phyloP scores from a whole-genome alignment of 2,888 invertebrate genomes.

The Eustalomyia histrio region DNA sequence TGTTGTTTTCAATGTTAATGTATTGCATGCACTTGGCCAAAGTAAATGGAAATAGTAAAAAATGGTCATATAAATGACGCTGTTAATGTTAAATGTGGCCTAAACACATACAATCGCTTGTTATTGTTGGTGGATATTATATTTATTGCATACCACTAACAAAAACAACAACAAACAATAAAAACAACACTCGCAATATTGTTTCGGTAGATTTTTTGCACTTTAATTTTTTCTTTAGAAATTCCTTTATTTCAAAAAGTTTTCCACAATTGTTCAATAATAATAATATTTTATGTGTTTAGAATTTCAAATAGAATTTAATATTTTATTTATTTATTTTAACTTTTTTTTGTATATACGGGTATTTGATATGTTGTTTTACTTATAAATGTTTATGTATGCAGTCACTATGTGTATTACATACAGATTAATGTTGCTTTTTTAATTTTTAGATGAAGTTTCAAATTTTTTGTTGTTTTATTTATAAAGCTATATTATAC shows the following conservation, averaged over 20 bases:
- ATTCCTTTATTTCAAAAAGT: not conserved
- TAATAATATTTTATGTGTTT: conserved; percentile 4
- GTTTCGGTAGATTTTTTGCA: not conserved
- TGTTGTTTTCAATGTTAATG: conserved; percentile 27
- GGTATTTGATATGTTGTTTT: conserved; percentile 5
- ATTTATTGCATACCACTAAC: not conserved
- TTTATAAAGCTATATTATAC: not conserved
- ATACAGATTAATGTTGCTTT: conserved; percentile 7
- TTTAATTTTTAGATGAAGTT: not conserved
- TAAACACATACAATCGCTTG: not conserved
- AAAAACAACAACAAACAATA: not conserved
- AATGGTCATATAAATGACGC: not conserved
- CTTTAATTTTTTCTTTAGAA: conserved; percentile 1
- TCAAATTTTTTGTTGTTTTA: not conserved
- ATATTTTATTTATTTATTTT: not conserved
- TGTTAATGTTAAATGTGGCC: not conserved
- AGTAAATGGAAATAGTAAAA: not conserved
- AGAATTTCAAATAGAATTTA: conserved; percentile 8
- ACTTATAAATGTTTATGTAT: not conserved
- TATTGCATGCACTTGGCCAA: conserved; percentile 4
- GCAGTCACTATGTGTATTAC: not conserved
- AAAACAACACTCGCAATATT: not conserved
- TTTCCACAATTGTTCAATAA: conserved; percentile 17
- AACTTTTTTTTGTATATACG: not conserved
- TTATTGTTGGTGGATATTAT: not conserved